Percentiles rank a stretch among this genome's conserved stretches.
Evolutionary conservation across 2,888 invertebrate species (phyloP).

Genomic region (Eledona agricola): DNA sequence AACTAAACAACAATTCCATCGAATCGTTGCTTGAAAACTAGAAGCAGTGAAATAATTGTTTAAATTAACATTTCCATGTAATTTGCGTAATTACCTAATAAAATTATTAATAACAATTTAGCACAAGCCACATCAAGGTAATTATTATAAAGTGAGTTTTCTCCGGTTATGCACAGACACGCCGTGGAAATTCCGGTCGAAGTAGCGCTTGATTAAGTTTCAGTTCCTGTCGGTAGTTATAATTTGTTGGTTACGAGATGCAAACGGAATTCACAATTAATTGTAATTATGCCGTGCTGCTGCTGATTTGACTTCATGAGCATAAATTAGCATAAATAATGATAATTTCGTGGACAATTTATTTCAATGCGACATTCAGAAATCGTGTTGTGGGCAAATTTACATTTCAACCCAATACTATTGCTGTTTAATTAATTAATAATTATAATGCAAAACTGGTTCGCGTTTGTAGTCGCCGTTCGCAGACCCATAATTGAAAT

Average conservation of each 20-base stretch:
- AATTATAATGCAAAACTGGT: constrained; percentile 18
- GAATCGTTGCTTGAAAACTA: too few species aligned
- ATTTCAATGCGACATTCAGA: constrained; percentile 16
- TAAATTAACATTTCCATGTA: too few species aligned
- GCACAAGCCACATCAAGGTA: too few species aligned
- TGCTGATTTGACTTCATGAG: constrained; percentile 18
- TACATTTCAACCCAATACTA: constrained; percentile 11
- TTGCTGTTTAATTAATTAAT: constrained; percentile 18
- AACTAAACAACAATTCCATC: too few species aligned
- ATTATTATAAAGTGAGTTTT: too few species aligned
- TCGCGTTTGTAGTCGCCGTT: not conserved
- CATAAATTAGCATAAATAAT: constrained; percentile 22
- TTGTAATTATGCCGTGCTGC: constrained; percentile 11
- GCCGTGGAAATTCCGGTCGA: too few species aligned
- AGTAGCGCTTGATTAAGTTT: too few species aligned
- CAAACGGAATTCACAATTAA: constrained; percentile 21
- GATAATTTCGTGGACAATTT: constrained; percentile 24
- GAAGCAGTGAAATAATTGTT: too few species aligned
- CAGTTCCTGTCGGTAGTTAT: constrained; percentile 8
- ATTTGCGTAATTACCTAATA: too few species aligned
- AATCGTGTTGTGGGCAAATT: constrained; percentile 13
- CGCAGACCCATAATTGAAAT: not conserved
- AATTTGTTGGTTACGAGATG: constrained; percentile 5
- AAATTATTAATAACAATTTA: too few species aligned
- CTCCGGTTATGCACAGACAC: too few species aligned